phyloP scores from a whole-genome alignment of 2,888 invertebrate species.

The Perizoma affinitatum region DNA sequence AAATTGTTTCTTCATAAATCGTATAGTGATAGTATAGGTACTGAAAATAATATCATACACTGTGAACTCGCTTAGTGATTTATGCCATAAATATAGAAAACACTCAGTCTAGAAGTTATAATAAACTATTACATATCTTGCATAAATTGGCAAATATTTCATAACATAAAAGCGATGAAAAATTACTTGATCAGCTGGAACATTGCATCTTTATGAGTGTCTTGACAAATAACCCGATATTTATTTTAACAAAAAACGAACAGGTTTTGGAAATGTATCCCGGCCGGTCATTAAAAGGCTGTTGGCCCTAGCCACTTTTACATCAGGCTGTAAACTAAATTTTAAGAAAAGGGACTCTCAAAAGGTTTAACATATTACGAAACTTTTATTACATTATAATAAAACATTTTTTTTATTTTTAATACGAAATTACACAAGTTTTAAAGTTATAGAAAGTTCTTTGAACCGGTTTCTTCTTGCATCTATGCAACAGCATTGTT shows the following conservation, averaged over 20 bases:
- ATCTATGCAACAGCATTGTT: neutral
- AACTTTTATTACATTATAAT: conserved; percentile 1
- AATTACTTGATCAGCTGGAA: conserved; percentile 14
- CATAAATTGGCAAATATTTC: conserved; percentile 6
- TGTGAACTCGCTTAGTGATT: no score
- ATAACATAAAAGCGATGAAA: neutral
- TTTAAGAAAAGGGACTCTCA: conserved; percentile 24
- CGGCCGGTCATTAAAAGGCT: conserved; percentile 26
- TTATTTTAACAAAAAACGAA: conserved; percentile 20
- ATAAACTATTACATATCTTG: neutral
- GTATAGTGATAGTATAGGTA: no score
- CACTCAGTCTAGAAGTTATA: no score
- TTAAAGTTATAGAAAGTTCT: conserved; percentile 4
- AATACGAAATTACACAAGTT: conserved; percentile 2
- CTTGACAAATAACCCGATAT: conserved; percentile 20
- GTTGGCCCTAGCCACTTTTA: conserved; percentile 29
- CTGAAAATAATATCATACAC: no score
- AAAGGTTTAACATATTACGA: conserved; percentile 25
- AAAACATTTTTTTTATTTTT: neutral
- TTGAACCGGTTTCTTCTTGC: no score
- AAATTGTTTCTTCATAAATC: no score
- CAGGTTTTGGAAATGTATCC: conserved; percentile 27
- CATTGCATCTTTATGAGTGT: conserved; percentile 27
- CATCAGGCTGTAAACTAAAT: conserved; percentile 9
- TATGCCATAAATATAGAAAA: neutral